These are phyloP conservation scores for Peromyscus californicus DNA, from an alignment of 2,113 vertebrate species.

Conservation along the genomic window DNA sequence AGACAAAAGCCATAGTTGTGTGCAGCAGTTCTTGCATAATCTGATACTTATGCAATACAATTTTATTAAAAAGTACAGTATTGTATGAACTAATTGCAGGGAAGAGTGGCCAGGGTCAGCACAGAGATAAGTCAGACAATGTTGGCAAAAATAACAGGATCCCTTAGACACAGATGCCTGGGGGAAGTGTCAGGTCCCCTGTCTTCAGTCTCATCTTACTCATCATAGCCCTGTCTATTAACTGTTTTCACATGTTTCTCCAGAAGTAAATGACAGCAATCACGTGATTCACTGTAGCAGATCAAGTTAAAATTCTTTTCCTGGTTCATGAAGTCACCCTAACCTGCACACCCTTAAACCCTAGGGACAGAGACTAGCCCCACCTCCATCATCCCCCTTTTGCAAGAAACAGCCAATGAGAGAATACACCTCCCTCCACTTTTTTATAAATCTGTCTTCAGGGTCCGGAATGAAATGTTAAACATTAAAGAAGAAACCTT, in stretches of 20 bases:
- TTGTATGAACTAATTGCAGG: neutral
- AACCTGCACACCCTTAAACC: neutral
- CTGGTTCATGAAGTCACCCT: neutral
- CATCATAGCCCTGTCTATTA: no score
- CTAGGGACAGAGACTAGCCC: neutral
- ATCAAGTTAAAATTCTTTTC: neutral
- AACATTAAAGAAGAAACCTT: no score
- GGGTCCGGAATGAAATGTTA: no score
- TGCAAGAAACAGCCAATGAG: neutral
- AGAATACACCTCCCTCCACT: neutral
- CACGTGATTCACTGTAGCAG: neutral
- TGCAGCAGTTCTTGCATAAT: no score
- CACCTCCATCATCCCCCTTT: neutral
- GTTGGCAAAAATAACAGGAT: neutral
- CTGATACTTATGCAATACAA: no score
- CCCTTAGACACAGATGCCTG: neutral
- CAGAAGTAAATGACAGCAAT: neutral
- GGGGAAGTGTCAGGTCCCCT: neutral
- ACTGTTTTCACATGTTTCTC: neutral
- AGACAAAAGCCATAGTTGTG: no score
- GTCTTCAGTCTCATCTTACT: neutral
- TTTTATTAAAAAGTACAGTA: no score
- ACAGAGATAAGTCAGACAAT: neutral
- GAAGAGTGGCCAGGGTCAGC: neutral
- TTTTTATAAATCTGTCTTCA: neutral